These are phyloP conservation scores for Eulemur mongoz DNA, from an alignment of 2,797 vertebrate genomes.

Conservation along the genomic window DNA sequence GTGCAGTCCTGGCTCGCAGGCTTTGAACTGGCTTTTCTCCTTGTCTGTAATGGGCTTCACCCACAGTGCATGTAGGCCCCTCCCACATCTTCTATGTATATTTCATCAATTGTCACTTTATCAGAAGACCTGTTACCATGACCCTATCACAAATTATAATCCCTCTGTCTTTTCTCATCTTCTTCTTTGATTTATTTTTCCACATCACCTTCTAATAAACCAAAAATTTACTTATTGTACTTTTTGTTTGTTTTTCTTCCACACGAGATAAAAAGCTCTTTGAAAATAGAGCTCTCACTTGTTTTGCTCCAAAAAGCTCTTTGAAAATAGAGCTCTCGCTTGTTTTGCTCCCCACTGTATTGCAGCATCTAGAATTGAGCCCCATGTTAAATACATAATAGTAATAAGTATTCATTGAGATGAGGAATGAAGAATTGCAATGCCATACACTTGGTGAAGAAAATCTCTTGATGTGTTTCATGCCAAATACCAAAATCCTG, in stretches of 20 bases:
- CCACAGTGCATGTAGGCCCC: not conserved
- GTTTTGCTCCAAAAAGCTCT: not conserved
- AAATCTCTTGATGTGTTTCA: not conserved
- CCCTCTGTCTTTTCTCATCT: not conserved
- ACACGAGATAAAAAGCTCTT: not conserved
- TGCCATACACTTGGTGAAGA: not conserved
- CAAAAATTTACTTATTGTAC: not conserved
- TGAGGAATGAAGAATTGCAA: not conserved
- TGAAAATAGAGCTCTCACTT: not conserved
- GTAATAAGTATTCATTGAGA: not conserved
- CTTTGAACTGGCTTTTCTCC: not conserved
- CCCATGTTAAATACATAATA: not conserved
- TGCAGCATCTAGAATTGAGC: not conserved
- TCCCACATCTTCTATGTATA: not conserved
- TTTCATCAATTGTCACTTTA: not conserved
- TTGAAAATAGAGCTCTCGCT: not conserved
- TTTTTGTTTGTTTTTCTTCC: slow-evolving; percentile 4
- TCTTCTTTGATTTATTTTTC: not conserved
- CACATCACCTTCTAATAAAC: not conserved
- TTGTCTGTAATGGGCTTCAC: not conserved
- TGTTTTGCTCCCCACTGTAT: not conserved
- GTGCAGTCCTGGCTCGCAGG: not conserved
- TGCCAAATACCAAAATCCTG: not conserved
- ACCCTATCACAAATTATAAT: not conserved
- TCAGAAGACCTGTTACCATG: not conserved